Evolutionary conservation across 2,797 vertebrate genomes (phyloP).

Genomic region (Notolepis coatsorum): DNA sequence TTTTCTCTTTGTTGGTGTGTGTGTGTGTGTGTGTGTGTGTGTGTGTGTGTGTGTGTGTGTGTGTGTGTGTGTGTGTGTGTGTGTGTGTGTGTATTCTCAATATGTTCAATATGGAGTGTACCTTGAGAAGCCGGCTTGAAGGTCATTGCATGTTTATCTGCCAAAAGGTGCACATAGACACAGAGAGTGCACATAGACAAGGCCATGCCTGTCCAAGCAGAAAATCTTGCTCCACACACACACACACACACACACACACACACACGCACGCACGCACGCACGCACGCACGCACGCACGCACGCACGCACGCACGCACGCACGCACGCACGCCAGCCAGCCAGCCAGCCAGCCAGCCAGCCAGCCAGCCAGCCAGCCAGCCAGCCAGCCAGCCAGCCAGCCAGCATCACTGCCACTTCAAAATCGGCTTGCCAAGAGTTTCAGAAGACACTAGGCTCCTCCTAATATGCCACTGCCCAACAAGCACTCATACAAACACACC

Average conservation of each 20-base stretch:
- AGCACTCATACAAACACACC: background rate
- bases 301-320: too few species aligned
- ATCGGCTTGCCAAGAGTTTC: slow-evolving; percentile 11
- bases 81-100: background rate
- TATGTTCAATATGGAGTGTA: background rate
- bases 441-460: background rate
- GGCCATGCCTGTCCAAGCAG: slow-evolving; percentile 62
- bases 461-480: too few species aligned
- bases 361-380: too few species aligned
- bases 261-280: too few species aligned
- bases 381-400: too few species aligned
- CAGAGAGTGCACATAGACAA: slow-evolving; percentile 25
- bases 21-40: slow-evolving; percentile 11
- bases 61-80: slow-evolving; percentile 15
- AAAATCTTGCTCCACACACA: slow-evolving; percentile 62
- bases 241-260: too few species aligned
- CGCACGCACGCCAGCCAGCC: too few species aligned
- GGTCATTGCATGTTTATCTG: too few species aligned
- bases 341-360: too few species aligned
- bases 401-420: slow-evolving; percentile 27
- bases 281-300: too few species aligned
- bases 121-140: slow-evolving; percentile 34
- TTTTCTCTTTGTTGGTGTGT: background rate
- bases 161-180: slow-evolving; percentile 24
- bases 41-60: slow-evolving; percentile 13